Evolutionary conservation across 2,113 vertebrate genomes (phyloP).

Genomic region (Alethe castanea): DNA sequence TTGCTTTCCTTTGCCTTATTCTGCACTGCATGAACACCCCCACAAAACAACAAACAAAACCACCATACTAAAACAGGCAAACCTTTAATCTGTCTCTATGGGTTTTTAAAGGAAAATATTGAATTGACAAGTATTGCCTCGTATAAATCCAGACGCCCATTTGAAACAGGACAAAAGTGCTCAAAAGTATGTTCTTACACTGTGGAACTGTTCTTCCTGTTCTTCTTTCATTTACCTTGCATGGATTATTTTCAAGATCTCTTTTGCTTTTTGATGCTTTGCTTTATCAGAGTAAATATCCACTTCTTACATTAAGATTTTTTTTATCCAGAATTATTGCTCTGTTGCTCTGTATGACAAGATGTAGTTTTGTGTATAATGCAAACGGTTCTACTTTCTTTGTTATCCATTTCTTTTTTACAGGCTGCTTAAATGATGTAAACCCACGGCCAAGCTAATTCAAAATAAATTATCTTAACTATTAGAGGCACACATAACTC

Average conservation of each 20-base stretch:
- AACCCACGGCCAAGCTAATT: not conserved
- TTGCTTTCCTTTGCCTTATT: not conserved
- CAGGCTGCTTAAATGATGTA: not conserved
- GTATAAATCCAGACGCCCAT: not conserved
- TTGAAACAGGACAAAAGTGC: not conserved
- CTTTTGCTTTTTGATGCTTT: not conserved
- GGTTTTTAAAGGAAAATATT: not conserved
- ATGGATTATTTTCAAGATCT: not conserved
- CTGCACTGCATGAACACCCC: fast-evolving
- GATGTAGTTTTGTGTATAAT: not conserved
- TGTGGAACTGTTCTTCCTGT: not conserved
- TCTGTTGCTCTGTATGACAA: not conserved
- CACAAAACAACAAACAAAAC: not conserved
- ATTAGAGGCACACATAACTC: not conserved
- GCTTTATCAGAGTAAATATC: not conserved
- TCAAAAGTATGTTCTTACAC: not conserved
- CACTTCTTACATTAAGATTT: not conserved
- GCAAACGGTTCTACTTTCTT: not conserved
- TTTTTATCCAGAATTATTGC: not conserved
- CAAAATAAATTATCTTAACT: not conserved
- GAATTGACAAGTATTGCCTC: not conserved
- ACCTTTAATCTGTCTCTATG: not conserved
- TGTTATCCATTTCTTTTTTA: not conserved
- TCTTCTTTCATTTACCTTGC: not conserved
- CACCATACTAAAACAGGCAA: not conserved